Conservation (phyloP, 1,140 invertebrate genomes). For the Rhynchophorus ferrugineus region DNA sequence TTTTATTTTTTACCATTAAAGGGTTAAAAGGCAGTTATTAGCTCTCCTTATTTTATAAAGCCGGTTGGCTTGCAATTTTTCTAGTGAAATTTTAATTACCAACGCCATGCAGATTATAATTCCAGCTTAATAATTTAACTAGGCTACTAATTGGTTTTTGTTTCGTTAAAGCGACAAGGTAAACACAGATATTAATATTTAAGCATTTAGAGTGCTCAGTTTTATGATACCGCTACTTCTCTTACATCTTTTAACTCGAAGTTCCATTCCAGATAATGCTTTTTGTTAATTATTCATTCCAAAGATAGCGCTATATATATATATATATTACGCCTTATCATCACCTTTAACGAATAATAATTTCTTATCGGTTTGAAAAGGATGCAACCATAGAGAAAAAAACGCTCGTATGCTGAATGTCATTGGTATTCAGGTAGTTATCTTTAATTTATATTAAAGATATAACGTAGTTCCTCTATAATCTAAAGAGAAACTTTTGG, state of each 20-base stretch:
- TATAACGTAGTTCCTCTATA: too few species aligned
- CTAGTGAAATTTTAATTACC: not conserved
- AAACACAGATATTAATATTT: slow-evolving; percentile 6
- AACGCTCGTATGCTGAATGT: too few species aligned
- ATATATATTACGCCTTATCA: not conserved
- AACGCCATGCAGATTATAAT: not conserved
- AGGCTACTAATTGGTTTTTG: slow-evolving; percentile 1
- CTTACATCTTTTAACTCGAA: not conserved
- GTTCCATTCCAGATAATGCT: not conserved
- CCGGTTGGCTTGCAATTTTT: not conserved
- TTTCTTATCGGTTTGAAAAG: not conserved
- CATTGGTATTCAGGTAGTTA: too few species aligned
- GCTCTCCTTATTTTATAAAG: not conserved
- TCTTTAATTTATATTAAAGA: too few species aligned
- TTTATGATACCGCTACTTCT: not conserved
- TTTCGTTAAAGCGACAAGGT: not conserved
- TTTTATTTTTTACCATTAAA: too few species aligned
- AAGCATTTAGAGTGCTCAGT: slow-evolving; percentile 2
- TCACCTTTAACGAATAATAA: not conserved
- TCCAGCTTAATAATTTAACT: slow-evolving; percentile 1
- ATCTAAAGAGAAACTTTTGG: too few species aligned
- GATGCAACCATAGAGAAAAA: too few species aligned
- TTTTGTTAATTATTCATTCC: not conserved
- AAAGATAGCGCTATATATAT: not conserved
- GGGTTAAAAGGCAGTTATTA: slow-evolving; percentile 2